Evolutionary conservation across 2,797 vertebrate species (phyloP).

Genomic region (Bradypus variegatus): DNA sequence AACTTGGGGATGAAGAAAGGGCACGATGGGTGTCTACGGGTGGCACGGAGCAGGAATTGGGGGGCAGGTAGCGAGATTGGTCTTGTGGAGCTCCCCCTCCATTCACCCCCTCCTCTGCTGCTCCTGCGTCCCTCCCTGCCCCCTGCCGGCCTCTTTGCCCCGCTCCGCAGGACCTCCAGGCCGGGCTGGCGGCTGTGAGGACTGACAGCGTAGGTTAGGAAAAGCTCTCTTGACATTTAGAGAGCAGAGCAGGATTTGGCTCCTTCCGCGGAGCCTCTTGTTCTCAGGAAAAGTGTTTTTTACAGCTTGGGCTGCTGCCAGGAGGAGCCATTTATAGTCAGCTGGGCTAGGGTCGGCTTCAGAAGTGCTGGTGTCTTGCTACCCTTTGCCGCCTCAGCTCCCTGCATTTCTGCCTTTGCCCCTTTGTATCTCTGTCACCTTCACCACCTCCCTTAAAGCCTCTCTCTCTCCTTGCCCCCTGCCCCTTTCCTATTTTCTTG

Average conservation of each 20-base stretch:
- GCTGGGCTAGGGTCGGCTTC: slow-evolving; percentile 12
- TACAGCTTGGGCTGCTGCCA: slow-evolving; percentile 35
- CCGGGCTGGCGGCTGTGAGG: background rate
- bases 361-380: background rate
- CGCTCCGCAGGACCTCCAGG: background rate
- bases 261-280: slow-evolving; percentile 36
- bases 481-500: background rate
- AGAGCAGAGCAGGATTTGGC: slow-evolving; percentile 38
- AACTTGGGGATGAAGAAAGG: background rate
- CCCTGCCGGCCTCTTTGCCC: background rate
- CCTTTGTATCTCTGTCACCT: background rate
- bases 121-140: fast-evolving
- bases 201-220: background rate
- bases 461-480: too few relatives aligned
- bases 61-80: background rate
- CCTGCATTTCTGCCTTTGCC: background rate
- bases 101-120: too few relatives aligned
- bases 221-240: slow-evolving; percentile 49
- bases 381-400: background rate
- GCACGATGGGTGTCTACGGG: background rate
- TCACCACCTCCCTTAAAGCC: background rate
- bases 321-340: slow-evolving; percentile 48
- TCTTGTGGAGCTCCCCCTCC: background rate
- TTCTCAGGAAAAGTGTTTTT: slow-evolving; percentile 45
- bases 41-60: background rate